Conservation (phyloP, 2,888 invertebrate genomes). For the Lepetodrilus schrolli region DNA sequence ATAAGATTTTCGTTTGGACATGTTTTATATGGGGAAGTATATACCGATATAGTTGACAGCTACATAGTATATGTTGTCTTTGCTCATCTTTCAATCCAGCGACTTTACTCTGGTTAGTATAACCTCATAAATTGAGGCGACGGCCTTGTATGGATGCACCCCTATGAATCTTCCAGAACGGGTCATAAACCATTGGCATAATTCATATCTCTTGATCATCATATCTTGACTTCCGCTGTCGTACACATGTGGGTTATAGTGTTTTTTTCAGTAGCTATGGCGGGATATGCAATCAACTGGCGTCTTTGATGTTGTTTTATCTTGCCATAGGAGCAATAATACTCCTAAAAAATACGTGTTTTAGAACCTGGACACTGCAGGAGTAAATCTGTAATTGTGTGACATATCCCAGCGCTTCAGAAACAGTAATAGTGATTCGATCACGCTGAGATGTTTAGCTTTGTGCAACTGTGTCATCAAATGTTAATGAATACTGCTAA, state of each 20-base stretch:
- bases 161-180: too few species aligned
- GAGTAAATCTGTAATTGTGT: too few species aligned
- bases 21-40: too few species aligned
- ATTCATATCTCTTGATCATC: not conserved
- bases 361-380: too few species aligned
- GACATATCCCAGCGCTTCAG: too few species aligned
- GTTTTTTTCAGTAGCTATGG: not conserved
- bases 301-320: conserved; percentile 11
- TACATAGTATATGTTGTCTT: too few species aligned
- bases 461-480: not conserved
- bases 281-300: not conserved
- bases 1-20: too few species aligned
- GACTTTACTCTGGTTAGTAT: too few species aligned
- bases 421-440: not conserved
- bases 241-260: conserved; percentile 1
- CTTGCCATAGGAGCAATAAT: not conserved
- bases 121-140: too few species aligned
- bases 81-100: too few species aligned
- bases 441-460: not conserved
- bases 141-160: too few species aligned
- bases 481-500: not conserved
- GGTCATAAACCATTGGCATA: conserved; percentile 7
- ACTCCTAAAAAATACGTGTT: not conserved
- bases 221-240: not conserved
- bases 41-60: too few species aligned